A percentile compares a stretch with the other conserved stretches of the same genome.
Conservation (phyloP, 2,113 vertebrate genomes). For the Gulo gulo region DNA sequence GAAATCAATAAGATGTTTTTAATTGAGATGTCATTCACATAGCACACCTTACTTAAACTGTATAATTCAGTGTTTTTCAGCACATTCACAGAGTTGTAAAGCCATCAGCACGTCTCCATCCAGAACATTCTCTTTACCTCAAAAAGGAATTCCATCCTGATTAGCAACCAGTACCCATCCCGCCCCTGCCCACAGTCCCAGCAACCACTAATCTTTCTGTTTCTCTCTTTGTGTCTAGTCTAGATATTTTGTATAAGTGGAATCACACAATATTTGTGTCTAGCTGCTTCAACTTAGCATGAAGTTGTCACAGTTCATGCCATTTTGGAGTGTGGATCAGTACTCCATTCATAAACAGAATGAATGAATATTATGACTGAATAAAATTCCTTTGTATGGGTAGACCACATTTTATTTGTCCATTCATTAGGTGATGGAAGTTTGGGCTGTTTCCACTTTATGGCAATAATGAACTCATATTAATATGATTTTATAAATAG, state of each 20-base stretch:
- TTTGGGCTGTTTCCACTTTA: background rate
- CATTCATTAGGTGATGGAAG: background rate
- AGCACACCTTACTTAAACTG: background rate
- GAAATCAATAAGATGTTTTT: background rate
- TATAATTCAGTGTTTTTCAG: background rate
- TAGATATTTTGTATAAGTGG: background rate
- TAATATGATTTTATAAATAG: background rate
- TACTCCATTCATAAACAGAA: background rate
- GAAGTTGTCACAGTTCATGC: background rate
- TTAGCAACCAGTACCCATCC: background rate
- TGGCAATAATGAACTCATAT: background rate
- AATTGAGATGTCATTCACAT: background rate
- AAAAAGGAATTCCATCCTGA: background rate
- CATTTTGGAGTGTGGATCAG: background rate
- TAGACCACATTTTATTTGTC: background rate
- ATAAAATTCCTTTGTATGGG: background rate
- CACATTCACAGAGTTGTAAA: background rate
- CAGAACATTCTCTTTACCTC: background rate
- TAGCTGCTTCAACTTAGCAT: background rate
- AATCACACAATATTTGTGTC: background rate
- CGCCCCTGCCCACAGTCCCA: background rate
- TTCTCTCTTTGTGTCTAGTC: background rate
- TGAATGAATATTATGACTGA: background rate
- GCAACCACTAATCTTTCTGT: background rate
- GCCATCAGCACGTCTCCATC: background rate